Conservation (phyloP, 2,113 vertebrate species). For the Dipodomys stephensi region DNA sequence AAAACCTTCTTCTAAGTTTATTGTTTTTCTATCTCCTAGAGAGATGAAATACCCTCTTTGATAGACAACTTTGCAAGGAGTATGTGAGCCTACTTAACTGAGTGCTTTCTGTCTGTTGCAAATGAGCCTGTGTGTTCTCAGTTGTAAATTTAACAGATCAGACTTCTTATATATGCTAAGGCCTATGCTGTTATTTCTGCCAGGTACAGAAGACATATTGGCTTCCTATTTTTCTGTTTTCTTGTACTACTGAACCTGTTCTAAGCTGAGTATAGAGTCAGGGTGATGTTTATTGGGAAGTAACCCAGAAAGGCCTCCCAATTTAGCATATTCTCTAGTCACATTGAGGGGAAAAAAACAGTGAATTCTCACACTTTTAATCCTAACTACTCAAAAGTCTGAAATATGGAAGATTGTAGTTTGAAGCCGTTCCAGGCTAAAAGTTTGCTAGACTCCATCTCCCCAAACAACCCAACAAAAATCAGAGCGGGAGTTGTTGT, state of each 20-base stretch:
- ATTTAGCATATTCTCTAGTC: constrained; percentile 1
- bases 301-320: not conserved
- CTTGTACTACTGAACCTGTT: constrained; percentile 7
- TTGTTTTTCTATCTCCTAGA: not conserved
- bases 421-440: too few species aligned
- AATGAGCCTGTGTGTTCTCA: not conserved
- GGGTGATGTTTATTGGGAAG: not conserved
- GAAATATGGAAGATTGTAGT: too few species aligned
- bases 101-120: not conserved
- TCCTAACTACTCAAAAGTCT: too few species aligned
- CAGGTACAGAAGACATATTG: not conserved
- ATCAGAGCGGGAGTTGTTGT: too few species aligned
- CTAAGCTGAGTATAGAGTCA: not conserved
- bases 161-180: not conserved
- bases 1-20: not conserved
- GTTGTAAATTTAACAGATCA: not conserved
- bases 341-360: constrained; percentile 1
- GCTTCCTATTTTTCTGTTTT: not conserved
- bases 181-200: not conserved
- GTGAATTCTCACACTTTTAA: too few species aligned
- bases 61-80: not conserved
- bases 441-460: too few species aligned
- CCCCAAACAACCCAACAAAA: too few species aligned
- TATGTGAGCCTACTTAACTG: not conserved
- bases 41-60: not conserved